Percentiles rank a stretch among this genome's conserved stretches.
Evolutionary conservation across 1,140 invertebrate species (phyloP).

Genomic region (Drosophila prosaltans): DNA sequence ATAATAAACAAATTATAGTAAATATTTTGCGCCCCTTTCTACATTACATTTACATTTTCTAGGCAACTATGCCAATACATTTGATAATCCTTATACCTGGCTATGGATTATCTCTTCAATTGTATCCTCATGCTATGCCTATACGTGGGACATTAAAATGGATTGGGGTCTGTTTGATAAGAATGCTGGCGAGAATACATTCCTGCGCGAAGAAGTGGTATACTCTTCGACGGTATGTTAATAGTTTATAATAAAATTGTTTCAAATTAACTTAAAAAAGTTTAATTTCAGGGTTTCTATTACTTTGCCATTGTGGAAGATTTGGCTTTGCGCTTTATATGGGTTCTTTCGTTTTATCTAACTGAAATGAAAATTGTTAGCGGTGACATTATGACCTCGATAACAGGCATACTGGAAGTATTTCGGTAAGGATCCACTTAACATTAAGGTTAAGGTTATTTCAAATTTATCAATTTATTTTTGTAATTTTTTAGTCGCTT

Average conservation of each 20-base stretch:
- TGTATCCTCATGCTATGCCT: conserved; percentile 92
- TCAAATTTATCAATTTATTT: conserved; percentile 4
- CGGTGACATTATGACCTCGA: conserved; percentile 93
- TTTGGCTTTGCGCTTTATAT: conserved; percentile 95
- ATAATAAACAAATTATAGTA: no score
- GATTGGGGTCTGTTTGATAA: conserved; percentile 99
- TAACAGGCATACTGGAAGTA: conserved; percentile 96
- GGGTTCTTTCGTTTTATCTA: conserved; percentile 94
- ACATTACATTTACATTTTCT: neutral
- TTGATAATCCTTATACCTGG: conserved; percentile 92
- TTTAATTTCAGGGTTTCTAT: conserved; percentile 90
- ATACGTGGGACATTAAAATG: conserved; percentile 98
- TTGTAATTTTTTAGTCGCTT: conserved; percentile 89
- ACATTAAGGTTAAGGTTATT: no score
- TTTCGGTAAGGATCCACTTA: conserved; percentile 87
- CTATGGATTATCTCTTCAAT: conserved; percentile 90
- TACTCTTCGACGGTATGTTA: conserved; percentile 88
- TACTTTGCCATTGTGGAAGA: conserved; percentile 99
- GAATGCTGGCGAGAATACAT: conserved; percentile 92
- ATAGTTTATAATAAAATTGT: no score
- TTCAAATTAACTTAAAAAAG: neutral
- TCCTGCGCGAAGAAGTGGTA: conserved; percentile 90
- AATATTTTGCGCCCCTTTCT: neutral
- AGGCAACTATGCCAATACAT: conserved; percentile 86
- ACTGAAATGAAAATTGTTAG: conserved; percentile 92